Base-by-base conservation (phyloP, 92 coral and sea anemone species). In the Epizoanthus fatuus region DNA sequence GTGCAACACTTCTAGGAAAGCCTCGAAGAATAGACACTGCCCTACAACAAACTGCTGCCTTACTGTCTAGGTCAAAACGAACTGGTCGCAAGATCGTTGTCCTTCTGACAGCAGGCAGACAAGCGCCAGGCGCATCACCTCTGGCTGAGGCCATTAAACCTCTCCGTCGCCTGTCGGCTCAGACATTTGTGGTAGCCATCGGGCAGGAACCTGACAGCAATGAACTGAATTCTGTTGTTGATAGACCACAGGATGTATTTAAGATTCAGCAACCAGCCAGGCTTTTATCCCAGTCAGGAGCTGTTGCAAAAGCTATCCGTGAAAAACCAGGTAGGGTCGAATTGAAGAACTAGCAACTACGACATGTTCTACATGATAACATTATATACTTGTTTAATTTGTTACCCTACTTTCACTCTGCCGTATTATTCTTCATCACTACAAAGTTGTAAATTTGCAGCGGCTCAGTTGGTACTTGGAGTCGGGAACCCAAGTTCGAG, bases 21-120 rank as follows among this genome's bases (percentile, higher is more conserved):
- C 63, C 67, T 25, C 90, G 98, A 73, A 70, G 95, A 67, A 87
- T 94, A 9, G 98, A 94, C 72, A 84, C 82, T 54, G 87, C 93
- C 19, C 76, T 94, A n/a, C 91, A 92, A 45, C 84, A 90, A 54
- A 73, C 92, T 29, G 91, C 80, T 7, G 45, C 70, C 38, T 83
- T 89, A 17, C 78, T 94, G 72, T 20, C 86, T 44, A 86, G 79
- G 17, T 90, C 98, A 47, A 84, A 79, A 42, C 88, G 85, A 63
- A 35, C 63, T 16, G 80, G 87, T 17, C 89, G 79, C 63, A 87
- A 81, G 71, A 83, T 94, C 35, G 92, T 89, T 39, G 71, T 94
- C 44, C 79, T 94, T 13, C 72, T 94, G 69, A 71, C 90, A n/a
- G 85, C 95, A 13, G 98, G 95, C 2, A 90, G 62, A 79, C 92